Base-by-base conservation (phyloP, 2,888 invertebrate species). In the Syrista parreyssii region DNA sequence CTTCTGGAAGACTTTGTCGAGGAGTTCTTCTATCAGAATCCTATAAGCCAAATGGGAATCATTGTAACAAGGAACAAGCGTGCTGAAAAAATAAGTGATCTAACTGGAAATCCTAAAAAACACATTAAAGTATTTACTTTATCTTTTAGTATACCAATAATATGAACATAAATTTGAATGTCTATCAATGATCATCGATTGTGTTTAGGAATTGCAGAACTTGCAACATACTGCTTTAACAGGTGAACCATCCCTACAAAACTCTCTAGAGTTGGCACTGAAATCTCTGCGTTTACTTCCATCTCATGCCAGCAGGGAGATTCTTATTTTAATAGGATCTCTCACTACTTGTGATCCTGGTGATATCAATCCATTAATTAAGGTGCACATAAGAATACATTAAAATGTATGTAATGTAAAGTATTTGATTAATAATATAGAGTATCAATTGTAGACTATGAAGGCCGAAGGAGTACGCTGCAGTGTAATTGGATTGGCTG, bases 1-100 rank as follows among this genome's bases (percentile, higher is more conserved):
- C 92, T 98, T 23, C 90, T 99, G 80, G 97, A 98, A 92, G 95
- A 95, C 82, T 99, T 99, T 91, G 95, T 99, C 79, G 97, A 98
- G 86, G 98, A 99, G 91, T 99, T 97, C 90, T 99, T 99, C 92
- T 99, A 99, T 92, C 98, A 99, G 91, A 99, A 99, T 92, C 99
- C 99, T 12, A 96, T 99, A 76, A 98, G 99, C 89, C 99, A 99
- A 92, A 92, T 99, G 82, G 99, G 99, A 34, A 93, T 99, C 68
- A 96, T 99, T 82, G 93, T 95, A 12, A 96, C 98, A 88, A 96
- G 96, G 88, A 98, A 98, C 89, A 99, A 99, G 92, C 93, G 98
- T 84, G 98, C 98, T 1, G 99, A 99, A 89, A 97, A 96, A 92
- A 92, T 98, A 6, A 96, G 97, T 73, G 98, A 98, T 83, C 92